A percentile compares a stretch with the other conserved stretches of the same genome.
Conservation (phyloP, 2,113 vertebrate species). For the Daubentonia madagascariensis region DNA sequence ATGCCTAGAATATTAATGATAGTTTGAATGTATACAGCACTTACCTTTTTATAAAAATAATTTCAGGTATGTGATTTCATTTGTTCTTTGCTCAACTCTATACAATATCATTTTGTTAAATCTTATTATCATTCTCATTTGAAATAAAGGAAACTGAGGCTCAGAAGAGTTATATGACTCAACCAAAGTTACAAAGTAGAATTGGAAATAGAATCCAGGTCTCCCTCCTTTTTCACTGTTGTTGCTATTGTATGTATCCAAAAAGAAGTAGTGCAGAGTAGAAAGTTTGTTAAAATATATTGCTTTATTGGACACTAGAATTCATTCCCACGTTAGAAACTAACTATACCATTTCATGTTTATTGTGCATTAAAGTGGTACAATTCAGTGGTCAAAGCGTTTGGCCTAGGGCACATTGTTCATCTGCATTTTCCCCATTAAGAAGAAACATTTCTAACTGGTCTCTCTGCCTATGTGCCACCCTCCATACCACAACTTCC, state of each 20-base stretch:
- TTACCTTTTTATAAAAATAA: slow-evolving; percentile 16
- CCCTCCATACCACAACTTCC: not conserved
- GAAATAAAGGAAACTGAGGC: not conserved
- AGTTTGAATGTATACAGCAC: not conserved
- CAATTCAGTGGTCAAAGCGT: not conserved
- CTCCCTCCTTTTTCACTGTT: not conserved
- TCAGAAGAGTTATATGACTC: slow-evolving; percentile 3
- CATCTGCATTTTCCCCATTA: not conserved
- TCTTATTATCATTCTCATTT: not conserved
- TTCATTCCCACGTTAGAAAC: not conserved
- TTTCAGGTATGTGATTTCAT: not conserved
- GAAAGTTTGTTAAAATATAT: not conserved
- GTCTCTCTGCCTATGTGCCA: not conserved
- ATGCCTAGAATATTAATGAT: not conserved
- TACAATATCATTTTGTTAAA: not conserved
- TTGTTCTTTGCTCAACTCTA: not conserved
- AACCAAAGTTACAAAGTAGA: not conserved
- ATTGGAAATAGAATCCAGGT: not conserved
- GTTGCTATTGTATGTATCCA: not conserved
- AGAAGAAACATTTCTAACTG: not conserved
- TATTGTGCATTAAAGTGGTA: not conserved
- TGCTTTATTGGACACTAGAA: not conserved
- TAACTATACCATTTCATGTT: not conserved
- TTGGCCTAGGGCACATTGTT: not conserved
- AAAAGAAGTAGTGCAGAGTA: not conserved